These are phyloP conservation scores for Drosophila multiciliata DNA, from an alignment of 2,888 invertebrate species.

Conservation along the genomic window DNA sequence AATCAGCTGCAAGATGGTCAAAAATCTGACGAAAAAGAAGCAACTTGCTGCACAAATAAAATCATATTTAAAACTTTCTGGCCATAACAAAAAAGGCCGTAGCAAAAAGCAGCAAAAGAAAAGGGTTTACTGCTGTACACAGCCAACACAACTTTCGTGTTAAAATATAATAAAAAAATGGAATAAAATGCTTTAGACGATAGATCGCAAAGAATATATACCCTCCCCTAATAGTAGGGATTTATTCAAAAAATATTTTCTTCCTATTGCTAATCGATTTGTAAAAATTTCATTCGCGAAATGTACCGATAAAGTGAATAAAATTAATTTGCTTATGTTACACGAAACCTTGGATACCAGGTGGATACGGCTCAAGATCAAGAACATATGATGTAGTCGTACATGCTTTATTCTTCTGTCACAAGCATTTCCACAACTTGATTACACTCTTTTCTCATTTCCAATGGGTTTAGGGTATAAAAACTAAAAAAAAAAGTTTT, in stretches of 20 bases:
- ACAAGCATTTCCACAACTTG: not conserved
- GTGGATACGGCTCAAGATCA: not conserved
- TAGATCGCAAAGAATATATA: not conserved
- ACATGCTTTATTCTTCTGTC: not conserved
- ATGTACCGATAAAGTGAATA: not conserved
- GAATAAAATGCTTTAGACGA: not conserved
- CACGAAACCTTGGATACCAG: not conserved
- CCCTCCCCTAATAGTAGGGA: not conserved
- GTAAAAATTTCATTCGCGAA: not conserved
- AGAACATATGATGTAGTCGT: not conserved
- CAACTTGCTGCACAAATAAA: constrained; percentile 71
- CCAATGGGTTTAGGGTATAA: not conserved
- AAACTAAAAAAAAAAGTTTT: constrained; percentile 34
- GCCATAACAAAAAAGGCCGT: constrained; percentile 30
- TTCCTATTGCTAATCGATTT: not conserved
- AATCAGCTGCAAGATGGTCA: constrained; percentile 66
- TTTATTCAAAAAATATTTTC: not conserved
- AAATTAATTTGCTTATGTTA: not conserved
- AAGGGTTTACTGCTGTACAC: constrained; percentile 40
- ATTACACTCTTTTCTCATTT: not conserved
- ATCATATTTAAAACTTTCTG: constrained; percentile 76
- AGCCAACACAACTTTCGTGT: constrained; percentile 67
- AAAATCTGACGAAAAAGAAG: constrained; percentile 51
- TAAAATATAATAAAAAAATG: constrained; percentile 42
- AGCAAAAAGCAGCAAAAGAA: constrained; percentile 27